Percentiles rank a stretch among this genome's conserved stretches.
Evolutionary conservation across 2,797 vertebrate genomes (phyloP).

Genomic region (Calcarius lapponicus): DNA sequence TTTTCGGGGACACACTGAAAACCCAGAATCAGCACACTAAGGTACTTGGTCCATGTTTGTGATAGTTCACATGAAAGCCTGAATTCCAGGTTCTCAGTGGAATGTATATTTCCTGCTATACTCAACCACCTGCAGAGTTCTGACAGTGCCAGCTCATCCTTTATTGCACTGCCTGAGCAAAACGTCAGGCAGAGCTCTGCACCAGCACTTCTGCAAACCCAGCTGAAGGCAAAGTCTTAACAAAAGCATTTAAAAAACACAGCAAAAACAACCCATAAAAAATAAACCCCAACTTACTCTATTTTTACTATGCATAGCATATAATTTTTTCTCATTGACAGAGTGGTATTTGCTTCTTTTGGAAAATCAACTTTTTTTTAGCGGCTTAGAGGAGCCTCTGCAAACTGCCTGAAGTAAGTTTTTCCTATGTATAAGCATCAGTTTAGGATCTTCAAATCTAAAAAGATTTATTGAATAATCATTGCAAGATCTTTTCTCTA

Average conservation of each 20-base stretch:
- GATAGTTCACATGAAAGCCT: neutral
- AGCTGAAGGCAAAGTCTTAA: neutral
- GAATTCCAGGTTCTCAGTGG: neutral
- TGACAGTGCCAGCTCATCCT: neutral
- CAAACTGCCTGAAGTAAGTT: neutral
- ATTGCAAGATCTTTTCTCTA: neutral
- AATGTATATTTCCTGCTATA: neutral
- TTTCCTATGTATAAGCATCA: neutral
- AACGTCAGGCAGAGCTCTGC: neutral
- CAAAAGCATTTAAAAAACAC: neutral
- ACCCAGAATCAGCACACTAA: neutral
- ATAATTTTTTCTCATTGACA: neutral
- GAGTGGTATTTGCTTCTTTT: neutral
- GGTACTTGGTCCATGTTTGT: neutral
- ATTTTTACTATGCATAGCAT: neutral
- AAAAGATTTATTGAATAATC: neutral
- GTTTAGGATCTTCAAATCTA: neutral
- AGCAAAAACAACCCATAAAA: neutral
- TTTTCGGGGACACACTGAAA: neutral
- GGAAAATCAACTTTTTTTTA: neutral
- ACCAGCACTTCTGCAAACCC: neutral
- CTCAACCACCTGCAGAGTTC: neutral
- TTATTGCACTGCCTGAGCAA: neutral
- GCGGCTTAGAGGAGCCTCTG: neutral
- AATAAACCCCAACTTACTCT: fast-evolving